Conservation (phyloP, 2,113 vertebrate species). For the Aptenodytes patagonicus region DNA sequence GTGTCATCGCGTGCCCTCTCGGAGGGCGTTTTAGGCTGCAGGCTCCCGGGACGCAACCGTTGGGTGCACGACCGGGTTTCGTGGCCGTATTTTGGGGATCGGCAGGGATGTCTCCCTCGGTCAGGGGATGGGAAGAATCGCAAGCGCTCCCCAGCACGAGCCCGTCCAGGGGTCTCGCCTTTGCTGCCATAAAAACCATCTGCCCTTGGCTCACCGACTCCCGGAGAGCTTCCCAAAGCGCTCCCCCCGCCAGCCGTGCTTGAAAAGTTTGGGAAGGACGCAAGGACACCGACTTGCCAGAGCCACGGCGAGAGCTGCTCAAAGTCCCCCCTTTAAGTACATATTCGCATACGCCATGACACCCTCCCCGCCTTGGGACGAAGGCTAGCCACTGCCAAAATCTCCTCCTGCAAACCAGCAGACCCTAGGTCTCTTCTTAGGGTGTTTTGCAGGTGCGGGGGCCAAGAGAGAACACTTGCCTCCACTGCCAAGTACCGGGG, state of each 20-base stretch:
- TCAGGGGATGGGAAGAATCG: not conserved
- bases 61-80: fast-evolving
- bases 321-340: fast-evolving
- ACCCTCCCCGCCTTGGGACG: not conserved
- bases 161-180: fast-evolving
- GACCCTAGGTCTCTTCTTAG: not conserved
- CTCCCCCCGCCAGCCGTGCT: not conserved
- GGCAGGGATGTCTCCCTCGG: not conserved
- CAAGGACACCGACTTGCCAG: not conserved
- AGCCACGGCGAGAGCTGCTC: not conserved
- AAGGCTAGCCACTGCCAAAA: not conserved
- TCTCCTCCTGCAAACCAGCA: not conserved
- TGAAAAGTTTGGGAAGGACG: not conserved
- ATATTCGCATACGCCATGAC: fast-evolving
- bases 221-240: not conserved
- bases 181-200: not conserved
- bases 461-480: fast-evolving
- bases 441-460: not conserved
- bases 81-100: fast-evolving
- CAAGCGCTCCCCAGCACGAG: not conserved
- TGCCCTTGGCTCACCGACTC: not conserved
- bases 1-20: fast-evolving
- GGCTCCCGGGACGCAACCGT: not conserved
- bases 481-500: fast-evolving
- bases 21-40: not conserved